phyloP scores from a whole-genome alignment of 2,113 vertebrate species.

The Siniperca chuatsi region DNA sequence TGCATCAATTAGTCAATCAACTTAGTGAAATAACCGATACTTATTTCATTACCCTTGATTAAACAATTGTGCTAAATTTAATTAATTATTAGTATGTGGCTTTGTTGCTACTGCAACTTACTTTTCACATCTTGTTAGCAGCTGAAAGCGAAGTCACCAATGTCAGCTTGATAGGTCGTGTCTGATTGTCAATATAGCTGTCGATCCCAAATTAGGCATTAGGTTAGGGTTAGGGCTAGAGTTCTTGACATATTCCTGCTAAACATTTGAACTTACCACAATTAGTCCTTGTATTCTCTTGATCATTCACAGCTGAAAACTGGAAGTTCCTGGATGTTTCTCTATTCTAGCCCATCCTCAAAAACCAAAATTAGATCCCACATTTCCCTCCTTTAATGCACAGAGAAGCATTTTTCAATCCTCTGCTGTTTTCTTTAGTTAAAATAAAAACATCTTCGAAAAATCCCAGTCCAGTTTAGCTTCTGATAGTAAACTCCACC shows the following conservation, averaged over 20 bases:
- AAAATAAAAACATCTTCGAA: neutral
- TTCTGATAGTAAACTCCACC: no score
- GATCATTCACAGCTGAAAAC: neutral
- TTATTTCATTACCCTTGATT: constrained; percentile 2
- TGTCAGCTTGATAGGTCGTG: neutral
- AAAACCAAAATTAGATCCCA: neutral
- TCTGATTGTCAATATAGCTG: neutral
- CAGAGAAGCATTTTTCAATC: neutral
- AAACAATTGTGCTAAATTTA: neutral
- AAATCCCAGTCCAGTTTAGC: neutral
- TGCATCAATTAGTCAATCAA: neutral
- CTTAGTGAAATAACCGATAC: neutral
- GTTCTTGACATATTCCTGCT: neutral
- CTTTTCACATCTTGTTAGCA: neutral
- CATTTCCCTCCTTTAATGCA: neutral
- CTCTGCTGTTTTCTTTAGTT: neutral
- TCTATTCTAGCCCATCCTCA: neutral
- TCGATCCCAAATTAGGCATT: neutral
- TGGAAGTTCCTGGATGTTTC: neutral
- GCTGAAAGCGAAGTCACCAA: neutral
- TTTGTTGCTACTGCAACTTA: neutral
- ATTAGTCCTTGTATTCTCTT: neutral
- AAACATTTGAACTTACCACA: neutral
- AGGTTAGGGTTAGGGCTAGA: neutral
- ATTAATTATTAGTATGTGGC: neutral